phyloP scores from a whole-genome alignment of 2,888 invertebrate genomes.

The Eupithecia insigniata region DNA sequence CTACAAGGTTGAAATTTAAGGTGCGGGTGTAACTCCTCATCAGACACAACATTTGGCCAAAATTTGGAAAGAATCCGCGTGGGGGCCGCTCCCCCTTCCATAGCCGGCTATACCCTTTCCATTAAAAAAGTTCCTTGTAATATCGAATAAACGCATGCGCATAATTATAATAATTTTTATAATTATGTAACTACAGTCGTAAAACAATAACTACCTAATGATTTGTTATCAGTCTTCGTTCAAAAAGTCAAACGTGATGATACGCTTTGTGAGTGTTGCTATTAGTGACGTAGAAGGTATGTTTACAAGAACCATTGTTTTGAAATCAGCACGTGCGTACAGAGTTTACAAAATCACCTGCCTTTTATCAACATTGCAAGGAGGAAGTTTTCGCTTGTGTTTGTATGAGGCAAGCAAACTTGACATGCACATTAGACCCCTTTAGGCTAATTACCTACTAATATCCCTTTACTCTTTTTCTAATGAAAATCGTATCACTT shows the following conservation, averaged over 20 bases:
- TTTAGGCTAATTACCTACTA: no score
- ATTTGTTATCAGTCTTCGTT: no score
- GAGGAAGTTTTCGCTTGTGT: conserved; percentile 3
- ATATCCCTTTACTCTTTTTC: no score
- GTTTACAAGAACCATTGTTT: conserved; percentile 40
- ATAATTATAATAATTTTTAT: no score
- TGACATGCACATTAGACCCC: not conserved
- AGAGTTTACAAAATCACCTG: conserved; percentile 49
- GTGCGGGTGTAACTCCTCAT: no score
- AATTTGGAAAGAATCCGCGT: no score
- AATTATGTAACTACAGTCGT: no score
- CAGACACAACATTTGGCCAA: no score
- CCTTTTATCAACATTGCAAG: conserved; percentile 29
- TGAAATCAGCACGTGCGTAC: conserved; percentile 51
- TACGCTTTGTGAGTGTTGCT: not conserved
- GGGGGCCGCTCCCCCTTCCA: no score
- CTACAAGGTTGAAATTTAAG: no score
- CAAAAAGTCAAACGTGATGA: conserved; percentile 2
- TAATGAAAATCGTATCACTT: not conserved
- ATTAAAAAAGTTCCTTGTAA: not conserved
- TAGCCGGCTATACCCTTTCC: no score
- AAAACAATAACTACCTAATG: not conserved
- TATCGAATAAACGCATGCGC: not conserved
- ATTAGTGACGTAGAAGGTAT: conserved; percentile 27
- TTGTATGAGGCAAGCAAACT: not conserved